phyloP scores from a whole-genome alignment of 53 echinoderm and acorn worm species.

The Mesocentrotus franciscanus region DNA sequence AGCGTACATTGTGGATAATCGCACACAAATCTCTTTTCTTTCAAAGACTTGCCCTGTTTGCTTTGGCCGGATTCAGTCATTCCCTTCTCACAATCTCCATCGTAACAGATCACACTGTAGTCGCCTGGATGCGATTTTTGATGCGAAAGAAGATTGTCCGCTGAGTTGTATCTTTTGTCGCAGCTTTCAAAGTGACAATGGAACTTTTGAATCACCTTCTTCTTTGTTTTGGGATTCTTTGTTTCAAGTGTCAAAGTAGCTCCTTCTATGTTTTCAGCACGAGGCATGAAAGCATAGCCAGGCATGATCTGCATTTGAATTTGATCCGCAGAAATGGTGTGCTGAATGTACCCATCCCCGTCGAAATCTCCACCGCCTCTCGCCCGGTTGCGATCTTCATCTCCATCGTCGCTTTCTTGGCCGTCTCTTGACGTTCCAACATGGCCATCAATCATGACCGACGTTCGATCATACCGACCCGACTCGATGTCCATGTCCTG shows the following conservation, averaged over 20 bases:
- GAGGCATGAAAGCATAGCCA: constrained; percentile 76
- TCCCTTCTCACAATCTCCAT: constrained; percentile 62
- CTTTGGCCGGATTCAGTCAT: background rate
- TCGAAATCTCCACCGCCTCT: background rate
- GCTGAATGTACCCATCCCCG: constrained; percentile 90
- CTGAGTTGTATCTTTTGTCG: constrained; percentile 83
- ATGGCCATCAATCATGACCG: constrained; percentile 70
- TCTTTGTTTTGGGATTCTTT: constrained; percentile 90
- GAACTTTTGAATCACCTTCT: constrained; percentile 84
- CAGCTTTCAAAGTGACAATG: constrained; percentile 91
- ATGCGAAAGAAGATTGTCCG: constrained; percentile 93
- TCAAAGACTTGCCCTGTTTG: constrained; percentile 35
- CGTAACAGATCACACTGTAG: constrained; percentile 76
- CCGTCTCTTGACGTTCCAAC: constrained; percentile 47
- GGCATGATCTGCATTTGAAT: constrained; percentile 85
- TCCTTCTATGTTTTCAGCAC: constrained; percentile 78
- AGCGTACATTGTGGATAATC: constrained; percentile 82
- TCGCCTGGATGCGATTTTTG: constrained; percentile 94
- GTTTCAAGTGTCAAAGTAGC: constrained; percentile 93
- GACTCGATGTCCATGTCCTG: constrained; percentile 71
- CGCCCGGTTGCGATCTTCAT: background rate
- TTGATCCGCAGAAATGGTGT: constrained; percentile 95
- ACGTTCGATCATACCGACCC: constrained; percentile 69
- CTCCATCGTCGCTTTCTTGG: background rate
- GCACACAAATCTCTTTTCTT: constrained; percentile 83